These are phyloP conservation scores for Stylophora pistillata DNA, from an alignment of 64 coral and sea anemone species.

Conservation along the genomic window DNA sequence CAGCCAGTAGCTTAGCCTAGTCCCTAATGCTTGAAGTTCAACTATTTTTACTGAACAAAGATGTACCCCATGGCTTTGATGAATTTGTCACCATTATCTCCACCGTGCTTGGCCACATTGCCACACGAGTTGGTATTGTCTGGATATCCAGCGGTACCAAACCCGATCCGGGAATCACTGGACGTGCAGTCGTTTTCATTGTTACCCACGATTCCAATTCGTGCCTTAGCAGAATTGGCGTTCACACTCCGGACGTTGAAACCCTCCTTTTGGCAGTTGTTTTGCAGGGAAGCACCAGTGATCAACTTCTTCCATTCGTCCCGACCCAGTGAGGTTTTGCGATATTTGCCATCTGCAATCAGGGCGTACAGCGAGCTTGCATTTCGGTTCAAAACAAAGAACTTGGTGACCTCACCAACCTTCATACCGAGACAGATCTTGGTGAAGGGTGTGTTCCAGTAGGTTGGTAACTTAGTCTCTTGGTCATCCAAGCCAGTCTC, in stretches of 20 bases:
- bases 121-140: constrained; percentile 4
- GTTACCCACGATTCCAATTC: constrained; percentile 63
- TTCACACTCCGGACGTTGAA: constrained; percentile 21
- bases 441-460: constrained; percentile 72
- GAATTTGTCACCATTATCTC: constrained; percentile 11
- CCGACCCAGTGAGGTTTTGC: neutral
- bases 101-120: neutral
- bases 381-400: neutral
- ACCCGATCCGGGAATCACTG: constrained; percentile 55
- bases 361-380: constrained; percentile 33
- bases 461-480: constrained; percentile 72
- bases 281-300: constrained; percentile 28
- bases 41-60: no score
- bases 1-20: no score
- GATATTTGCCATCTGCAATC: constrained; percentile 24
- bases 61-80: no score
- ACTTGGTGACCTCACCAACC: constrained; percentile 10
- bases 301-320: constrained; percentile 60
- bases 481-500: constrained; percentile 60
- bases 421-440: constrained; percentile 79
- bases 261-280: constrained; percentile 62
- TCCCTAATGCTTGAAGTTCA: no score
- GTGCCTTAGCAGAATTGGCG: neutral
- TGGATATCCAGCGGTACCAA: constrained; percentile 1
- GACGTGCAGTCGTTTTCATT: constrained; percentile 35